A percentile compares a stretch with the other conserved stretches of the same genome.
Evolutionary conservation across 2,888 invertebrate genomes (phyloP).

Genomic region (Lithodes maja): DNA sequence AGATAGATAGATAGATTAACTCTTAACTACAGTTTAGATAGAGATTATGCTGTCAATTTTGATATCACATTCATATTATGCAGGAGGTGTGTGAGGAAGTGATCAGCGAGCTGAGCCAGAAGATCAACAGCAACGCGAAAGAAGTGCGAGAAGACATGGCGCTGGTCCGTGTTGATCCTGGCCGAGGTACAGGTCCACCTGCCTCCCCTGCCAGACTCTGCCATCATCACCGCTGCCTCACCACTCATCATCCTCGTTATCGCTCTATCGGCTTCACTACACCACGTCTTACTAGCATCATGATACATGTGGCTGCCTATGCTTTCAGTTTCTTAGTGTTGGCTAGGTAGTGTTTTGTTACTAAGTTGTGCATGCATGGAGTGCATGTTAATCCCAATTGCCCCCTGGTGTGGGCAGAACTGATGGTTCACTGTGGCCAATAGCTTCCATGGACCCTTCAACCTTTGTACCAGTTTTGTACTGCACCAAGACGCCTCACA

Average conservation of each 20-base stretch:
- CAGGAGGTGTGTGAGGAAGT: conserved; percentile 83
- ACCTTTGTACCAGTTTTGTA: conserved; percentile 65
- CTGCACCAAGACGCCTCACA: conserved; percentile 36
- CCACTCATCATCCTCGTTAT: conserved; percentile 5
- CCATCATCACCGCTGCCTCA: conserved; percentile 17
- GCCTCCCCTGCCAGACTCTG: conserved; percentile 77
- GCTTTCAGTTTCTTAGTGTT: conserved; percentile 62
- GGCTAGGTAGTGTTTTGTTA: conserved; percentile 67
- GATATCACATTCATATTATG: background rate
- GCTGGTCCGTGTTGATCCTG: conserved; percentile 91
- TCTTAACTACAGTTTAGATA: too few relatives aligned
- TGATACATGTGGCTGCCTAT: conserved; percentile 66
- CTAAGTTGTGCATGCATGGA: conserved; percentile 60
- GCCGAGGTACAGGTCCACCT: conserved; percentile 88
- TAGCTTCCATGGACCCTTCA: conserved; percentile 61
- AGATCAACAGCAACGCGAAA: conserved; percentile 83
- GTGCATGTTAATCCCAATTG: conserved; percentile 55
- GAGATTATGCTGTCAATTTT: background rate
- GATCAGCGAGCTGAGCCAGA: conserved; percentile 86
- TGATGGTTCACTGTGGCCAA: conserved; percentile 38
- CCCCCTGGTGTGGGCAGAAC: conserved; percentile 48
- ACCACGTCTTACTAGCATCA: conserved; percentile 49
- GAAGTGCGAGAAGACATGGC: conserved; percentile 90
- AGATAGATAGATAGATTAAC: too few relatives aligned
- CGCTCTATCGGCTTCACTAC: conserved; percentile 23